Evolutionary conservation across 2,797 vertebrate genomes (phyloP).

Genomic region (Hirundo rustica): DNA sequence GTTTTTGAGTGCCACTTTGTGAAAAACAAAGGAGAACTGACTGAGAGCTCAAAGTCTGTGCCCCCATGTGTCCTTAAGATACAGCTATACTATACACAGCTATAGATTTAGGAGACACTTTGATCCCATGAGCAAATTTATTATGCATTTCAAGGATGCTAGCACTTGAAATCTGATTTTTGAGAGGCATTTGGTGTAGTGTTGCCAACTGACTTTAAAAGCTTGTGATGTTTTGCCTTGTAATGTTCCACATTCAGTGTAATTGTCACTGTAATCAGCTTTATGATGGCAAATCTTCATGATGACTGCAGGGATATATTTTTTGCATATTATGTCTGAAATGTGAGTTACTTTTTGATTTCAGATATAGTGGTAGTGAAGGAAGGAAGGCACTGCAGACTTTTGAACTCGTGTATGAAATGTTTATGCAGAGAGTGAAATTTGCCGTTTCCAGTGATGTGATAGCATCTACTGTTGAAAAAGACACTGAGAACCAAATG

Average conservation of each 20-base stretch:
- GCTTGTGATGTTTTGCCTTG: neutral
- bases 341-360: neutral
- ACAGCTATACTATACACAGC: fast-evolving
- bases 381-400: neutral
- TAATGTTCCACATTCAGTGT: neutral
- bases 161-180: neutral
- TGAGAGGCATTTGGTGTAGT: neutral
- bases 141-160: neutral
- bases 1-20: neutral
- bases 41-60: neutral
- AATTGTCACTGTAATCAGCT: slow-evolving; percentile 41
- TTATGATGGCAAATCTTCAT: neutral
- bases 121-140: neutral
- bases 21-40: neutral
- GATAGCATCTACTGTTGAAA: neutral
- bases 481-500: neutral
- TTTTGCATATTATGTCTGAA: neutral
- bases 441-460: neutral
- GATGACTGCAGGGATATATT: neutral
- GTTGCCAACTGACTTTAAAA: slow-evolving; percentile 27
- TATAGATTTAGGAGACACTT: neutral
- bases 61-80: neutral
- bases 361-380: neutral
- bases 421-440: neutral
- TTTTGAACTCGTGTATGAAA: neutral